Base-by-base conservation (phyloP, 30 jellyfish, hydroid and myxozoan genomes). In the Cassiopea xamachana region DNA sequence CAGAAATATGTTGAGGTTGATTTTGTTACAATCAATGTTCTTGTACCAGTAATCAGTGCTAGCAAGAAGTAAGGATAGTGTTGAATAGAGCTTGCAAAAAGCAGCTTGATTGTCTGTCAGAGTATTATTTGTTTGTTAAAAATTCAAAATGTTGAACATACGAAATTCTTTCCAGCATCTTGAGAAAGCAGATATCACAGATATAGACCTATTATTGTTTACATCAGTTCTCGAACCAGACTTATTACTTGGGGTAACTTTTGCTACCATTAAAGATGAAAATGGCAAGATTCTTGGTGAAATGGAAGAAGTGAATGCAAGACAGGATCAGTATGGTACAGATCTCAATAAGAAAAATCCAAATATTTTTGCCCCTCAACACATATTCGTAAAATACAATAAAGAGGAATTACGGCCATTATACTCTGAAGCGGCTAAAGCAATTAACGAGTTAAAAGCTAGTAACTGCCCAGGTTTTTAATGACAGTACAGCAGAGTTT, bases 151-250 rank as follows among this genome's bases (percentile, higher is more conserved):
- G 79, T 14, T 69, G 79, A 69, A 7, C 79, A 43, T 69, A 16
- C 87, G 48, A 46, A 5, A 83, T 50, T 48, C 72, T 83, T 67
- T 83, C 92, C 1, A 62, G n/a, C 14, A 83, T 83, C 59, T 83
- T 16, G 46, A 15, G 73, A 62, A 17, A 4, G 17, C 45, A 9
- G 92, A 10, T 67, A 83, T 16, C 16, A 62, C 51, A 10, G 92
- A 62, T 61, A 83, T 83, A 1, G 92, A 89, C 47, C 92, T 69
- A 83, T 64, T 62, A 67, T 68, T 83, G 44, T 47, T 15, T 14
- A 51, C 47, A 43, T 17, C 87, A 17, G 43, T 13, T 51, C 49
- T 68, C 2, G 69, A 1, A 27, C 73, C 47, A 1, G 50, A 44
- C 87, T 83, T 83, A 69, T 62, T 58, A 9, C 62, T 15, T 17